A percentile compares a stretch with the other conserved stretches of the same genome.
These are phyloP conservation scores for Dryomyza anilis DNA, from an alignment of 2,888 invertebrate species.

Conservation along the genomic window DNA sequence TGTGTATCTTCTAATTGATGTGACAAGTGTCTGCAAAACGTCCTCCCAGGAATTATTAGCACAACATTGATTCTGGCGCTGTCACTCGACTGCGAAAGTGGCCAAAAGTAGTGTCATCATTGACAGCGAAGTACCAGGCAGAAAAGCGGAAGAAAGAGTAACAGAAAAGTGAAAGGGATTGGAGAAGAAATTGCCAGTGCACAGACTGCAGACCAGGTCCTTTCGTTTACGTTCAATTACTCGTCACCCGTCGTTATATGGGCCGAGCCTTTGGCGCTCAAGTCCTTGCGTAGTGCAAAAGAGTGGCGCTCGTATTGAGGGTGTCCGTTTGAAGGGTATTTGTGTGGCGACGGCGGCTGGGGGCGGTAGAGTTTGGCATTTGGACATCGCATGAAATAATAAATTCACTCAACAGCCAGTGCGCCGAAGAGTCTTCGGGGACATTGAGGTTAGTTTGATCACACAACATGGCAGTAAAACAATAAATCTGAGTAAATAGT, in stretches of 20 bases:
- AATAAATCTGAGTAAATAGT: constrained; percentile 54
- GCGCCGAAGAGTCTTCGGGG: constrained; percentile 3
- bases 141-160: too few species aligned
- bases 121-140: constrained; percentile 12
- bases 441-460: constrained; percentile 7
- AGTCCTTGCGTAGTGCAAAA: too few species aligned
- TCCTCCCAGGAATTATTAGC: constrained; percentile 51
- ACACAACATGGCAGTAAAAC: constrained; percentile 19
- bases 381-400: neutral
- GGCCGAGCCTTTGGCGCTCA: too few species aligned
- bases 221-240: too few species aligned
- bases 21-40: constrained; percentile 53
- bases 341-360: neutral
- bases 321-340: neutral
- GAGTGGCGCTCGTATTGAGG: neutral
- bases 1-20: constrained; percentile 46
- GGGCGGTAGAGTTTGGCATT: neutral
- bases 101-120: constrained; percentile 30
- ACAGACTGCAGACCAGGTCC: neutral
- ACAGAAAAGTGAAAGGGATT: neutral
- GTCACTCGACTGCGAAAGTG: constrained; percentile 23
- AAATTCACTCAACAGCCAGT: constrained; percentile 17
- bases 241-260: too few species aligned
- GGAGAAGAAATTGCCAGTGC: neutral
- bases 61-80: constrained; percentile 22